Evolutionary conservation across 2,888 invertebrate species (phyloP), one percentile per base, ranked within the genome.

Genomic region (Dione juno): DNA sequence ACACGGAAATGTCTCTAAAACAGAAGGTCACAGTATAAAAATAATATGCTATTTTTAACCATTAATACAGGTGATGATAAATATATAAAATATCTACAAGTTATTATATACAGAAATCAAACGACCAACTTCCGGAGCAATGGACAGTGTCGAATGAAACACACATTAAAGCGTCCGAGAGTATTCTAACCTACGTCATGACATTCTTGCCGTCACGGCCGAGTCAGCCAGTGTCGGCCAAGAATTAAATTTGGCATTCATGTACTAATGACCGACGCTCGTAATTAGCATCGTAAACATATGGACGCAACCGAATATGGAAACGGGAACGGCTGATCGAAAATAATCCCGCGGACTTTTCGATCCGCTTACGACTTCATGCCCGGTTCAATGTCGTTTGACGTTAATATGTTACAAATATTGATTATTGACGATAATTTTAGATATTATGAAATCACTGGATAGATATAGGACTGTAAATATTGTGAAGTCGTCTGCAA

Each of bases 191-290:
- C 37, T 40, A 57, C 92, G 91, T 90, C 88, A 88, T 75, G 75
- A 77, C 87, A 90, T 91, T 89, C 90, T 90, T 59, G 65, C 76
- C 78, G 84, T 81, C 83, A 82, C 80, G 81, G 80, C 80, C 79
- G 75, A 78, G 79, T 82, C 86, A 83, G 66, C 67, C 73, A 63
- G 71, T 71, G 61, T 71, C 81, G 83, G 89, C 88, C 90, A 87
- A 85, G 81, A 85, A 87, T 88, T 89, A 90, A 85, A 84, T 88
- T 90, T 90, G 87, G 91, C 88, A 84, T 83, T 75, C 77, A 83
- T 87, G 84, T 84, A 84, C 83, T 84, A 84, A 84, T 82, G 77
- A 71, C 77, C 75, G 78, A 73, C 70, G 76, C 79, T 82, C 84
- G 84, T 84, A 87, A 88, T 87, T 85, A 88, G 84, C 79, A 80